Evolutionary conservation across 2,888 invertebrate genomes (phyloP).

Genomic region (Clusia tigrina): DNA sequence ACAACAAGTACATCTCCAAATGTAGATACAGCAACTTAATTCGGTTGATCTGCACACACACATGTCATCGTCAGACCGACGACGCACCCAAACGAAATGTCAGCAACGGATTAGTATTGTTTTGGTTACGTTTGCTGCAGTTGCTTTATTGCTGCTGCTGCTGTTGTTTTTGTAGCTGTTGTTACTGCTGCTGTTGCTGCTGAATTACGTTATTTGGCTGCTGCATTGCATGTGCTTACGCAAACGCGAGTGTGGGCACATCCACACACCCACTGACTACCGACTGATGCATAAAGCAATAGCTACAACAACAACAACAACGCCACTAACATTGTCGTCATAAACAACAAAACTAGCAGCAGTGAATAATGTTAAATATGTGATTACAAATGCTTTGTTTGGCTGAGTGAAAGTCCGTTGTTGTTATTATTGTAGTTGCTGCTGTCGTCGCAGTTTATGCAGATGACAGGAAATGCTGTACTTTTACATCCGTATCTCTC

Average conservation of each 20-base stretch:
- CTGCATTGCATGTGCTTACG: not conserved
- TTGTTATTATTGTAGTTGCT: not conserved
- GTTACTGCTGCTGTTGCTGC: not conserved
- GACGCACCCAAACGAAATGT: not conserved
- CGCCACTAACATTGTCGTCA: too few species aligned
- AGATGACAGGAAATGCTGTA: not conserved
- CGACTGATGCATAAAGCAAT: not conserved
- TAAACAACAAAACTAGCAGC: too few species aligned
- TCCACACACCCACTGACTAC: slow-evolving; percentile 8
- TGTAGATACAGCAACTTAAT: not conserved
- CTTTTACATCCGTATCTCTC: too few species aligned
- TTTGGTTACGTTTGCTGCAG: not conserved
- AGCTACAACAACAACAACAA: not conserved
- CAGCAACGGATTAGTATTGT: slow-evolving; percentile 4
- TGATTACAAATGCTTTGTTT: not conserved
- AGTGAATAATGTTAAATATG: not conserved
- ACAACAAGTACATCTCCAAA: not conserved
- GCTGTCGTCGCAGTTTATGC: not conserved
- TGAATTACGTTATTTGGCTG: not conserved
- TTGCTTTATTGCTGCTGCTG: not conserved
- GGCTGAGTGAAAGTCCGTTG: too few species aligned
- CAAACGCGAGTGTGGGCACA: not conserved
- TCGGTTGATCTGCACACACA: not conserved
- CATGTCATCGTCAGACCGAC: not conserved
- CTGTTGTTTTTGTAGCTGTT: too few species aligned